Conservation (phyloP, 1,140 invertebrate genomes). For the Pissodes strobi region DNA sequence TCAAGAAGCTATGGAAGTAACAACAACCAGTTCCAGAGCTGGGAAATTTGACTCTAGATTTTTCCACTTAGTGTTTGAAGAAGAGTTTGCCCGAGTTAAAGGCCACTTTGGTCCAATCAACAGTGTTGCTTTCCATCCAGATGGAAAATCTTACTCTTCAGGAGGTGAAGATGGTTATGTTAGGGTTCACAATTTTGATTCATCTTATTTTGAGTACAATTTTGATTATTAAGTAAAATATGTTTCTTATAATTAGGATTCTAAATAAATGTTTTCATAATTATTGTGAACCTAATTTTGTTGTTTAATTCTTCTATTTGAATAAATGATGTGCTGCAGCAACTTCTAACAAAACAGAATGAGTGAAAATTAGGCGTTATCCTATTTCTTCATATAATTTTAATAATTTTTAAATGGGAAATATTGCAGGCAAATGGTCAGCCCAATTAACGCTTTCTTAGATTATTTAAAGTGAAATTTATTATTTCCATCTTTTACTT, state of each 20-base stretch:
- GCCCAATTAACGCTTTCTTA: too few relatives aligned
- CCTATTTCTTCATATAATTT: too few relatives aligned
- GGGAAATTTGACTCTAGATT: constrained; percentile 99
- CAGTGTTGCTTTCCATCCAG: constrained; percentile 96
- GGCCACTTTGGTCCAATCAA: constrained; percentile 99
- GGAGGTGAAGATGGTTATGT: constrained; percentile 99
- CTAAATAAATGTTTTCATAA: too few relatives aligned
- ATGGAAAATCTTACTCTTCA: constrained; percentile 94
- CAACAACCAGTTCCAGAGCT: constrained; percentile 90
- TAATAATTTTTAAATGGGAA: too few relatives aligned
- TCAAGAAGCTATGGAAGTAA: constrained; percentile 99
- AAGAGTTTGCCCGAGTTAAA: constrained; percentile 97
- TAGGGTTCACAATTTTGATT: constrained; percentile 94
- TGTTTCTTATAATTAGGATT: background rate
- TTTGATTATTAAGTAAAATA: constrained; percentile 75
- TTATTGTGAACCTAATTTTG: too few relatives aligned
- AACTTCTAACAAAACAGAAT: too few relatives aligned
- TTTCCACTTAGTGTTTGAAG: constrained; percentile 98
- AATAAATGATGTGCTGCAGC: too few relatives aligned
- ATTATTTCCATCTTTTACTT: too few relatives aligned
- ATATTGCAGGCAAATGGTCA: too few relatives aligned
- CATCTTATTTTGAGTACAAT: constrained; percentile 94
- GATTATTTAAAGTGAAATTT: too few relatives aligned
- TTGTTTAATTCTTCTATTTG: too few relatives aligned
- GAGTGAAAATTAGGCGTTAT: too few relatives aligned